phyloP scores from a whole-genome alignment of 2,888 invertebrate species.

The Drosophila siamana region DNA sequence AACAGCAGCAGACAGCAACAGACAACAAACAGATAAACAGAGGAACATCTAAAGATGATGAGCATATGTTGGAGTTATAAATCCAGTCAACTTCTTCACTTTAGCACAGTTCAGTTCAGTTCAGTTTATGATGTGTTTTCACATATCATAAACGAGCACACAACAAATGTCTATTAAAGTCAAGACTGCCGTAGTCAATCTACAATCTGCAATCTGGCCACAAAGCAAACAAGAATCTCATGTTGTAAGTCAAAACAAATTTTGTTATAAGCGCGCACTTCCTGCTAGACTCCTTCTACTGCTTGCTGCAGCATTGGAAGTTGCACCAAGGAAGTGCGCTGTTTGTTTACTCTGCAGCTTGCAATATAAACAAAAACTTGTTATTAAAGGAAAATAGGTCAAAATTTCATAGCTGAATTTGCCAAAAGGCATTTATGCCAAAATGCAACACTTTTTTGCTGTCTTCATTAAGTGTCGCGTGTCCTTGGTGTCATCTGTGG shows the following conservation, averaged over 20 bases:
- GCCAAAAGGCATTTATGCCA: too few species aligned
- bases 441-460: not conserved
- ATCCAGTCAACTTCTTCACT: constrained; percentile 36
- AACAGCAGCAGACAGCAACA: constrained; percentile 34
- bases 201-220: constrained; percentile 30
- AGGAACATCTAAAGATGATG: constrained; percentile 47
- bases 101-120: constrained; percentile 7
- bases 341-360: constrained; percentile 67
- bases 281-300: constrained; percentile 18
- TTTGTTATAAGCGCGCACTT: constrained; percentile 48
- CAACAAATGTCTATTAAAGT: constrained; percentile 40
- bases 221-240: constrained; percentile 35
- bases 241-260: constrained; percentile 53
- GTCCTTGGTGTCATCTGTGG: constrained; percentile 21
- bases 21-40: constrained; percentile 17
- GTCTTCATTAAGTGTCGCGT: not conserved
- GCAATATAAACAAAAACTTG: constrained; percentile 60
- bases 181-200: not conserved
- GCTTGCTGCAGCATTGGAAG: constrained; percentile 2
- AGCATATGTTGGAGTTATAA: constrained; percentile 55
- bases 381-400: constrained; percentile 35
- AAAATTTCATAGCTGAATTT: not conserved
- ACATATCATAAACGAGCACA: constrained; percentile 39
- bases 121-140: constrained; percentile 51
- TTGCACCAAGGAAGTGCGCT: constrained; percentile 67